phyloP scores from a whole-genome alignment of 2,888 invertebrate species.

The Pterostichus madidus region DNA sequence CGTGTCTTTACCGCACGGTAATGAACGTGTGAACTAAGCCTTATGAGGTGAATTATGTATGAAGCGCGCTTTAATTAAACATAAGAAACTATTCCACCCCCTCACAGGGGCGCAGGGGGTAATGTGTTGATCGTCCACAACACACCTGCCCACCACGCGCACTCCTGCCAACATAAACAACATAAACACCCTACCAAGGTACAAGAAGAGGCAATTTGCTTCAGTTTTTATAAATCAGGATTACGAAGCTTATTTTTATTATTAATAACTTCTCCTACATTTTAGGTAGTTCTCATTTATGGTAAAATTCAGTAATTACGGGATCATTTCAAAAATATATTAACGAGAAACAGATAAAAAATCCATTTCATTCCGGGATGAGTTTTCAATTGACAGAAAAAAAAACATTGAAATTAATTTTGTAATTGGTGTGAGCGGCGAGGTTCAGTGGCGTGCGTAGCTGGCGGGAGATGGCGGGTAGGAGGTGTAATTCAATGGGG shows the following conservation, averaged over 20 bases:
- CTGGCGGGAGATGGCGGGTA: too few species aligned
- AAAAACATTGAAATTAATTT: slow-evolving; percentile 26
- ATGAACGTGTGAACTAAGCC: slow-evolving; percentile 29
- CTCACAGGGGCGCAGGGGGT: too few species aligned
- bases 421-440: neutral
- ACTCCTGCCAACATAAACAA: neutral
- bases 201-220: too few species aligned
- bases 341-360: slow-evolving; percentile 11
- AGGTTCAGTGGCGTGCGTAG: neutral
- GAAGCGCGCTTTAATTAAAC: slow-evolving; percentile 24
- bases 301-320: neutral
- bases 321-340: slow-evolving; percentile 22
- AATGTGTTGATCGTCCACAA: too few species aligned
- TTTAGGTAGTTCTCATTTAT: too few species aligned
- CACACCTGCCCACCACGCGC: neutral
- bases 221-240: slow-evolving; percentile 2
- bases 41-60: slow-evolving; percentile 1
- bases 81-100: slow-evolving; percentile 14
- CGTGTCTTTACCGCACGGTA: slow-evolving; percentile 6
- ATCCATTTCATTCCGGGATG: neutral
- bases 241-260: neutral
- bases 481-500: too few species aligned
- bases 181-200: neutral
- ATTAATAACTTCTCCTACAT: neutral
- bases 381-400: slow-evolving; percentile 12